A percentile compares a stretch with the other conserved stretches of the same genome.
Conservation (phyloP, 2,888 invertebrate species). For the Eurytoma adleriae region DNA sequence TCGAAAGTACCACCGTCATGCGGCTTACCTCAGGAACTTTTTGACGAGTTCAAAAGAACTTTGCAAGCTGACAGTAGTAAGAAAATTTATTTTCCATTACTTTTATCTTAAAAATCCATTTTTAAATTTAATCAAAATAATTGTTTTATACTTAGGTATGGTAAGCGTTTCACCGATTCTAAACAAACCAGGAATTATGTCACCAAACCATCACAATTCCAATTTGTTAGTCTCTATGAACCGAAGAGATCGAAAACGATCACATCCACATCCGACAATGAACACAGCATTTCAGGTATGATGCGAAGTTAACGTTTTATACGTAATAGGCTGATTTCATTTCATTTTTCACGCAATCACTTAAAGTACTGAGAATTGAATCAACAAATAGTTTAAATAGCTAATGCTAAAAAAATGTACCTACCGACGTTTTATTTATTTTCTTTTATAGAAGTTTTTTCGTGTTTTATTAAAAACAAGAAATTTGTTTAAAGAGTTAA, state of each 20-base stretch:
- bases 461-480: constrained; percentile 19
- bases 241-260: constrained; percentile 78
- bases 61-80: constrained; percentile 81
- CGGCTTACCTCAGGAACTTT: constrained; percentile 90
- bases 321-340: not conserved
- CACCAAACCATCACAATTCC: constrained; percentile 74
- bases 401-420: not conserved
- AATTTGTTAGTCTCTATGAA: constrained; percentile 71
- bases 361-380: constrained; percentile 13
- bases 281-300: constrained; percentile 80
- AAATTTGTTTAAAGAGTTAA: constrained; percentile 44
- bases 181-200: constrained; percentile 75
- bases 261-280: constrained; percentile 79
- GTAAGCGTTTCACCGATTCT: constrained; percentile 77
- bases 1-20: constrained; percentile 95
- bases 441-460: constrained; percentile 11
- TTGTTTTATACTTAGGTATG: constrained; percentile 64
- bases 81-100: constrained; percentile 14
- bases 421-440: not conserved
- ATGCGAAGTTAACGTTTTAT: constrained; percentile 3
- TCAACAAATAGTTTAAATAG: constrained; percentile 2
- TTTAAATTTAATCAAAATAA: not conserved
- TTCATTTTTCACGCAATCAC: constrained; percentile 33
- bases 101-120: constrained; percentile 5
- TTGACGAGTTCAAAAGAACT: constrained; percentile 88